Evolutionary conservation across 2,113 vertebrate species (phyloP).

Genomic region (Neolamprologus sp.): DNA sequence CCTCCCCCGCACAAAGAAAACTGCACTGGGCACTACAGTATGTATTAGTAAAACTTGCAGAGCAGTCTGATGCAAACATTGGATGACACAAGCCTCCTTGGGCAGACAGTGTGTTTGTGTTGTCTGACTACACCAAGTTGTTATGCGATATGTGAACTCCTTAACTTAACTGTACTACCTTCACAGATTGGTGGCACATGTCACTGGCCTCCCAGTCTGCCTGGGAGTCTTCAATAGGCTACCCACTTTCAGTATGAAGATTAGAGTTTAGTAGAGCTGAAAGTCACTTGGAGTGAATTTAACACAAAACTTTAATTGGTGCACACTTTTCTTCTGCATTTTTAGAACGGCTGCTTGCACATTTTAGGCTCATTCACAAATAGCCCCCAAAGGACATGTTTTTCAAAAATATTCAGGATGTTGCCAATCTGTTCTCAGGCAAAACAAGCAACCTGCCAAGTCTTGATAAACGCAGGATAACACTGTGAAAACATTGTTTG

Average conservation of each 20-base stretch:
- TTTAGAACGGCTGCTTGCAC: not conserved
- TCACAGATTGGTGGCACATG: not conserved
- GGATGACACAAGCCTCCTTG: not conserved
- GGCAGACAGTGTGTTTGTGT: not conserved
- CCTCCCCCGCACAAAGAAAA: not conserved
- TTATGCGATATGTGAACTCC: not conserved
- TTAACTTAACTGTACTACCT: not conserved
- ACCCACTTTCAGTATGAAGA: not conserved
- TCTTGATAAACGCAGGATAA: not conserved
- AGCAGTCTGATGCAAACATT: slow-evolving; percentile 10
- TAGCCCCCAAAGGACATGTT: not conserved
- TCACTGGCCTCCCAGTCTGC: not conserved
- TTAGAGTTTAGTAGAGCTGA: not conserved
- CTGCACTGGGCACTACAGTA: not conserved
- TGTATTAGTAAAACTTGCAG: not conserved
- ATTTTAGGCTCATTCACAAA: not conserved
- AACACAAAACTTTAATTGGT: not conserved
- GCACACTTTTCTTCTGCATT: not conserved
- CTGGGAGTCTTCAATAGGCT: not conserved
- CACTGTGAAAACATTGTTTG: not conserved
- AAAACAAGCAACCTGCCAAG: not conserved
- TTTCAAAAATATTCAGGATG: not conserved
- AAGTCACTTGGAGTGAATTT: not conserved
- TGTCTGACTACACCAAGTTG: not conserved
- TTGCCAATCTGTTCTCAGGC: not conserved